Base-by-base conservation (phyloP, 2,797 vertebrate genomes). In the Clarias laeviceps region DNA sequence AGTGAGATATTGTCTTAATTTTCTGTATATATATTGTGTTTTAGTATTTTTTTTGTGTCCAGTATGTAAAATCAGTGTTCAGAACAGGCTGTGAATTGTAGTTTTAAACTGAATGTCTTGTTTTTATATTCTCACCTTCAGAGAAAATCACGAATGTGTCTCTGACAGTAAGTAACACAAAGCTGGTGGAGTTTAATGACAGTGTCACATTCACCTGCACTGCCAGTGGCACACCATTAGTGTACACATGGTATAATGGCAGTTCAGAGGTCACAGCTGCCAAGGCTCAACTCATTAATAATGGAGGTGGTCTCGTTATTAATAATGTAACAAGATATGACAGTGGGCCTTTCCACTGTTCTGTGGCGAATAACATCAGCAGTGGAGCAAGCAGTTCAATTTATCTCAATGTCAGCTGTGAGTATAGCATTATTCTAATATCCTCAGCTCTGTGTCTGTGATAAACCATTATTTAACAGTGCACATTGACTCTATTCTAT, bases 161-260 rank as follows among this genome's bases (percentile, higher is more conserved):
- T 15, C 0, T 93, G 83, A 83, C 0, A 3, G 91, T 89, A 70
- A 89, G 68, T 1, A 64, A 22, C 17, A 91, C 82, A 34, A 54
- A 92, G 76, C 83, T 95, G 79, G 91, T 95, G 88, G 94, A 95
- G 88, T 91, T 91, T 84, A 94, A 93, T 59, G 89, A 92, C 87
- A 92, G 92, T 22, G 94, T 88, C 54, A 83, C 89, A 5, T 66
- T 95, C 57, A 92, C 9, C 40, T 96, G 95, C 87, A 91, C 91
- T 0, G 92, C 90, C 66, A 88, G 0, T 0, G 94, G 94, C 72
- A 37, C 94, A 0, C 86, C 88, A 4, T 82, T 90, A 73, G 84
- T 87, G 4, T 94, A 91, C 54, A 32, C 7, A 12, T 95, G 94
- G 95, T 12, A 91, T 11, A 91, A 92, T 0, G 87, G 85, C 73